Evolutionary conservation across 2,797 vertebrate genomes (phyloP).

Genomic region (Sebastes taczanowskii): DNA sequence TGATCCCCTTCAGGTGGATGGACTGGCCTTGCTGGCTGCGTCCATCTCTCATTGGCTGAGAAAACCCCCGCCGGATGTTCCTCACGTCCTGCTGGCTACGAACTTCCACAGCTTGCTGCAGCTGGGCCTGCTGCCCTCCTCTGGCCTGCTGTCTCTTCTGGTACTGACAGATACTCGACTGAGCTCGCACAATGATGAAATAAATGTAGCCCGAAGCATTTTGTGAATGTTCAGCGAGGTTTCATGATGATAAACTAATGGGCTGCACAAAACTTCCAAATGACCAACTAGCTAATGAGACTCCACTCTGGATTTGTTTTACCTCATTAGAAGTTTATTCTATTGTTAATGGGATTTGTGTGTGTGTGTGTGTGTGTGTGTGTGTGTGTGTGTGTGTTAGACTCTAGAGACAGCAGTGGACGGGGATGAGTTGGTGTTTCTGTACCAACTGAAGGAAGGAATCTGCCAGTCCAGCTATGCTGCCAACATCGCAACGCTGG

Average conservation of each 20-base stretch:
- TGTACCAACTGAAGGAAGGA: constrained; percentile 94
- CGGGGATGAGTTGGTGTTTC: constrained; percentile 92
- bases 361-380: constrained; percentile 39
- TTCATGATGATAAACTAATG: constrained; percentile 7
- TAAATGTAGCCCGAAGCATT: constrained; percentile 1
- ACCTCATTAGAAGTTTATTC: constrained; percentile 12
- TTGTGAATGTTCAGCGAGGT: neutral
- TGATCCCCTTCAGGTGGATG: constrained; percentile 85
- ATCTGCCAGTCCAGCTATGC: constrained; percentile 91
- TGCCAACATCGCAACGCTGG: constrained; percentile 92
- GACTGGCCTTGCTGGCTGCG: constrained; percentile 91
- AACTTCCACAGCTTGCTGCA: constrained; percentile 96
- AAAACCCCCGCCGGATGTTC: constrained; percentile 81
- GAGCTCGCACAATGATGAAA: constrained; percentile 7
- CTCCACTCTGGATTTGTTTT: constrained; percentile 1
- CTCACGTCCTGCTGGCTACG: constrained; percentile 91
- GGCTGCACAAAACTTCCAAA: constrained; percentile 14
- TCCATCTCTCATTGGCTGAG: constrained; percentile 90
- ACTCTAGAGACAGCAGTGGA: constrained; percentile 95
- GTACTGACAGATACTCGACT: constrained; percentile 61
- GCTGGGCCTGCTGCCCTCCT: constrained; percentile 87
- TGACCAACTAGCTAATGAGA: constrained; percentile 7
- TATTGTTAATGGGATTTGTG: constrained; percentile 1
- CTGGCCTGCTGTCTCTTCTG: constrained; percentile 86
- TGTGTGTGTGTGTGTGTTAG: constrained; percentile 70